Evolutionary conservation across 2,113 vertebrate genomes (phyloP).

Genomic region (Sceloporus undulatus): DNA sequence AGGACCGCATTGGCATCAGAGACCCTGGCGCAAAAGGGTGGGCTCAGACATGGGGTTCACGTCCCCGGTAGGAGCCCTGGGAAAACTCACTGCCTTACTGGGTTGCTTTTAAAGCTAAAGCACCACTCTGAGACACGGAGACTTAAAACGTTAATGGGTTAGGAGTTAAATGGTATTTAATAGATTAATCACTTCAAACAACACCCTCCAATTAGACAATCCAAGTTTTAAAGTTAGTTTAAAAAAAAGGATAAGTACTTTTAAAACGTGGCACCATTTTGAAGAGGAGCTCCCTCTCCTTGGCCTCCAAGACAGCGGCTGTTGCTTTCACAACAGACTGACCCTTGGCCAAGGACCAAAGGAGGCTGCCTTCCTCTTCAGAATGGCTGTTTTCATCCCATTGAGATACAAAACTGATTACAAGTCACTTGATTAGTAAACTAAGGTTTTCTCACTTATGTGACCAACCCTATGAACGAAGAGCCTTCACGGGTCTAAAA

Average conservation of each 20-base stretch:
- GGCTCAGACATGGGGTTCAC: too few species aligned
- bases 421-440: neutral
- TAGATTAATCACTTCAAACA: neutral
- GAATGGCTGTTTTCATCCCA: neutral
- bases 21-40: too few species aligned
- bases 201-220: neutral
- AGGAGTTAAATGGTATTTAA: neutral
- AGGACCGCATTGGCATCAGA: too few species aligned
- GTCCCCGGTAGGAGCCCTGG: too few species aligned
- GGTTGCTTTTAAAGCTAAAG: neutral
- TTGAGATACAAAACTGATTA: neutral
- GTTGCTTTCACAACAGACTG: too few species aligned
- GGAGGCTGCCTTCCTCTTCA: neutral
- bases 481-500: neutral
- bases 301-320: too few species aligned
- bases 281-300: neutral
- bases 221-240: neutral
- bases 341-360: too few species aligned
- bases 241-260: too few species aligned
- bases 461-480: too few species aligned
- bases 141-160: neutral
- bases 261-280: neutral
- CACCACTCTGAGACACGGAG: neutral
- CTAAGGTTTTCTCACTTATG: neutral
- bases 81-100: too few species aligned